Conservation (phyloP, 2,888 invertebrate species). For the Dynastes grantii region DNA sequence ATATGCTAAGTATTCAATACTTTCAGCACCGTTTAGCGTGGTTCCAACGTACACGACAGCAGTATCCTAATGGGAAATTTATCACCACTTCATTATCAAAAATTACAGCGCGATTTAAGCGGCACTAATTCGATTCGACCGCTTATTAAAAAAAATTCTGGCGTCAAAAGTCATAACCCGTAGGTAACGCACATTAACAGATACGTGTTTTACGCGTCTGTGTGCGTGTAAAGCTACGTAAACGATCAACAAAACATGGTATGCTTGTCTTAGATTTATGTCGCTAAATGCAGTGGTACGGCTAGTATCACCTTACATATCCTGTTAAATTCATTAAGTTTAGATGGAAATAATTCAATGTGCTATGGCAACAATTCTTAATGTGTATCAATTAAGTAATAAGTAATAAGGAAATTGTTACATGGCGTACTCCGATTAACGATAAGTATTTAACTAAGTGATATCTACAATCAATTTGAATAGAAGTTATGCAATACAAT, state of each 20-base stretch:
- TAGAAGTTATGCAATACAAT: slow-evolving; percentile 3
- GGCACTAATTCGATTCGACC: slow-evolving; percentile 40
- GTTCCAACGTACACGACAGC: not conserved
- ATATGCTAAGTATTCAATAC: slow-evolving; percentile 31
- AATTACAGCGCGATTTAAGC: slow-evolving; percentile 27
- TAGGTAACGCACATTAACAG: slow-evolving; percentile 10
- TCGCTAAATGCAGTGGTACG: not conserved
- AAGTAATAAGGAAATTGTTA: slow-evolving; percentile 33
- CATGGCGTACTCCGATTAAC: slow-evolving; percentile 24
- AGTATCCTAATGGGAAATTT: slow-evolving; percentile 25
- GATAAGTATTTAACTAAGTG: slow-evolving; percentile 20
- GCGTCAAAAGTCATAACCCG: slow-evolving; percentile 41
- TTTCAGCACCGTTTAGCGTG: not conserved
- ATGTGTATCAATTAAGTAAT: slow-evolving; percentile 18
- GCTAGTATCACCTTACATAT: slow-evolving; percentile 25
- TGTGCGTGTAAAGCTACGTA: not conserved
- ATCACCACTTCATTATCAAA: slow-evolving; percentile 35
- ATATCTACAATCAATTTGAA: not conserved
- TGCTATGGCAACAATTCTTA: slow-evolving; percentile 1
- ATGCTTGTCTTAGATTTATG: slow-evolving; percentile 30
- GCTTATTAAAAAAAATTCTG: slow-evolving; percentile 39
- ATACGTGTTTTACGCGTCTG: slow-evolving; percentile 1
- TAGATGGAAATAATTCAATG: slow-evolving; percentile 24
- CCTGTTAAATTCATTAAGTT: slow-evolving; percentile 35
- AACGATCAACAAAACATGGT: not conserved